phyloP scores from a whole-genome alignment of 2,888 invertebrate genomes.

The Ashinkailepas kermadecensis region DNA sequence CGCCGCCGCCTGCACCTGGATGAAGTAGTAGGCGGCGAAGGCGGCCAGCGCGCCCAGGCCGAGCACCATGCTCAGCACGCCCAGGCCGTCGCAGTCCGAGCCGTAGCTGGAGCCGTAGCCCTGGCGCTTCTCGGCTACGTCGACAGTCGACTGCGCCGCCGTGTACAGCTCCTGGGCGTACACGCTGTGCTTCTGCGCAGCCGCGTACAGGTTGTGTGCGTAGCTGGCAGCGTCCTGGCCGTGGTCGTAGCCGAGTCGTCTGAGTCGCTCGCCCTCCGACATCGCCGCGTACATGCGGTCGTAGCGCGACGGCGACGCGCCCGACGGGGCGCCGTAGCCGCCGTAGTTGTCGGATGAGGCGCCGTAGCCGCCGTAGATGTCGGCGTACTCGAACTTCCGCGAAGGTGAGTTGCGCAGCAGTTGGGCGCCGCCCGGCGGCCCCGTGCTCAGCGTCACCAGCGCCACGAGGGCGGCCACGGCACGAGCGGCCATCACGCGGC shows the following conservation, averaged over 20 bases:
- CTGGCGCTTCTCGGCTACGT: background rate
- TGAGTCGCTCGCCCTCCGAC: too few species aligned
- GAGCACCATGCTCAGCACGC: background rate
- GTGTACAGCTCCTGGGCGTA: background rate
- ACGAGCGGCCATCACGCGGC: too few species aligned
- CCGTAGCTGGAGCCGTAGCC: background rate
- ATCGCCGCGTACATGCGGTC: too few species aligned
- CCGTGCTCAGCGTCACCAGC: background rate
- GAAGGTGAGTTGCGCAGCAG: too few species aligned
- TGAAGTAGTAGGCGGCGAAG: background rate
- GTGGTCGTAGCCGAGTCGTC: too few species aligned
- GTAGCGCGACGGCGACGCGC: too few species aligned
- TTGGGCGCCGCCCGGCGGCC: background rate
- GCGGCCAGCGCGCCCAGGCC: slow-evolving; percentile 16
- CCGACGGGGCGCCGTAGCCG: background rate
- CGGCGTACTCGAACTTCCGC: background rate
- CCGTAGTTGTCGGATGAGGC: background rate
- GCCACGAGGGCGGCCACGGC: background rate
- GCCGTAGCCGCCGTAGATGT: background rate
- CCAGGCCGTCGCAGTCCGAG: background rate
- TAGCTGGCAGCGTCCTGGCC: too few species aligned
- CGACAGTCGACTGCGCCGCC: background rate
- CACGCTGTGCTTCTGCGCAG: background rate
- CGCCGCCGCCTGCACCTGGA: background rate
- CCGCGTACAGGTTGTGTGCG: too few species aligned